Percentiles rank a stretch among this genome's conserved stretches.
Evolutionary conservation across 2,888 invertebrate genomes (phyloP).

Genomic region (Platynereis dumerilii): DNA sequence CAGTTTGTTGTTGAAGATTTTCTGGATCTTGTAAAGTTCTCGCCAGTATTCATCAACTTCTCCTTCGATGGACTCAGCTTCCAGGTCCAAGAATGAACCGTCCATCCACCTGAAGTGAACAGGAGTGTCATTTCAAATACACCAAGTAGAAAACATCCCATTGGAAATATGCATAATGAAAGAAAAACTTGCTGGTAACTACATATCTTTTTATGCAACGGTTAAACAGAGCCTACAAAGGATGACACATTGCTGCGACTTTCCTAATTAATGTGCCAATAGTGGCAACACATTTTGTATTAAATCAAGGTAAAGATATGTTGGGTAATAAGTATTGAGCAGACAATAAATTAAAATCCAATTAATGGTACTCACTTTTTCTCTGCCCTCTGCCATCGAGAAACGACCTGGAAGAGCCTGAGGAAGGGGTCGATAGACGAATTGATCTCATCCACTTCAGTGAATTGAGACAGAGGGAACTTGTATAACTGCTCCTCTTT

Average conservation of each 20-base stretch:
- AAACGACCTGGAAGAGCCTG: conserved; percentile 68
- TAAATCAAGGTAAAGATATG: too few species aligned
- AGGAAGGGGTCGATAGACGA: conserved; percentile 70
- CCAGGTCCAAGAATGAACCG: conserved; percentile 87
- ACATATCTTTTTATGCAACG: too few species aligned
- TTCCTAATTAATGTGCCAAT: too few species aligned
- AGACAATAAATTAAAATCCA: too few species aligned
- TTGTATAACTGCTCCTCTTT: conserved; percentile 87
- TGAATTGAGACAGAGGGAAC: conserved; percentile 78
- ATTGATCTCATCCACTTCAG: conserved; percentile 78
- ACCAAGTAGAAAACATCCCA: too few species aligned
- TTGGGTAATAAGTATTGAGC: too few species aligned
- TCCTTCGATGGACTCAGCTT: conserved; percentile 78
- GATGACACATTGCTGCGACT: too few species aligned
- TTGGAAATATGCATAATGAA: too few species aligned
- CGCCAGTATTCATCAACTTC: conserved; percentile 78
- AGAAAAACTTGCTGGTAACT: too few species aligned
- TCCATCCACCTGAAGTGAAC: conserved; percentile 81
- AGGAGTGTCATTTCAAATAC: too few species aligned
- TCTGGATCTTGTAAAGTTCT: conserved; percentile 80
- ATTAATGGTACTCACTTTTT: conserved; percentile 70
- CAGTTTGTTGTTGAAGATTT: conserved; percentile 66
- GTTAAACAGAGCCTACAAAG: too few species aligned
- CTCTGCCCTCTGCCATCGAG: conserved; percentile 80
- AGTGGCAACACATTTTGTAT: too few species aligned